phyloP scores from a whole-genome alignment of 2,797 vertebrate genomes.

The Hylomyscus alleni region DNA sequence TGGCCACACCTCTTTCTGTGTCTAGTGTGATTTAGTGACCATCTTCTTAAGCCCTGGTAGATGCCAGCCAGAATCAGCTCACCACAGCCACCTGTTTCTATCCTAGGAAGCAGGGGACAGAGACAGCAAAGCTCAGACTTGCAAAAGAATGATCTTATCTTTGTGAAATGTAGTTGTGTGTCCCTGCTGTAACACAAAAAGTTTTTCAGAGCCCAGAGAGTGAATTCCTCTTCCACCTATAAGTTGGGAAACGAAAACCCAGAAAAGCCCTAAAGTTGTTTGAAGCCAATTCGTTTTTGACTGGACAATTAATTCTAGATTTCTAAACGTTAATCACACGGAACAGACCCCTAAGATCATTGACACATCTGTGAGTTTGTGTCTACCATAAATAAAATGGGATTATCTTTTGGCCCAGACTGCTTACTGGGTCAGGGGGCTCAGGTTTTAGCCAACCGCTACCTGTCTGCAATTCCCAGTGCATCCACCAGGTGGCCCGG shows the following conservation, averaged over 20 bases:
- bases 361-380: background rate
- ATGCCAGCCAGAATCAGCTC: conserved; percentile 9
- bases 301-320: background rate
- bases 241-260: background rate
- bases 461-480: conserved; percentile 25
- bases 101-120: accelerated
- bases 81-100: background rate
- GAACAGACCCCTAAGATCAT: background rate
- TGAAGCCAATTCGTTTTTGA: background rate
- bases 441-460: background rate
- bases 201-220: background rate
- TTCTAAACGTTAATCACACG: conserved; percentile 14
- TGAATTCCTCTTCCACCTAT: background rate
- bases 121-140: background rate
- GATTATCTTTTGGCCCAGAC: background rate
- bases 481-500: conserved; percentile 43
- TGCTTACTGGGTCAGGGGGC: background rate
- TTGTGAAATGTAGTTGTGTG: accelerated
- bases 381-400: background rate
- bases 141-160: background rate
- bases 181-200: background rate
- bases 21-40: background rate
- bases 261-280: background rate
- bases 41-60: too few relatives aligned
- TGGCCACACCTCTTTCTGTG: background rate